phyloP scores from a whole-genome alignment of 2,888 invertebrate species.

The Limnephilus auricula region DNA sequence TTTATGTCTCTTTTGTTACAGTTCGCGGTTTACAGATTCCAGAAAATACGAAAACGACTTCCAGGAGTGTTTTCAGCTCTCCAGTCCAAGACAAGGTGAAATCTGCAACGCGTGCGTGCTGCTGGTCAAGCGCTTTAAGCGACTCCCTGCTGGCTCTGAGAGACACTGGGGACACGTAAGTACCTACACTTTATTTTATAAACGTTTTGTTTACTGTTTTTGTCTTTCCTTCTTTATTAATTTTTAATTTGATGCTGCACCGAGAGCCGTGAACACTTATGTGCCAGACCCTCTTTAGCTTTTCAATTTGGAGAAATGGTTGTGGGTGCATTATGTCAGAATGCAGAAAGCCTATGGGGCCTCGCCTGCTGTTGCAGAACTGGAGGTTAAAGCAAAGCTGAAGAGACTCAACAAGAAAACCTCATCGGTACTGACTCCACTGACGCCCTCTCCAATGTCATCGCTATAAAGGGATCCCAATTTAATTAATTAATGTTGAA shows the following conservation, averaged over 20 bases:
- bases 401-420: too few species aligned
- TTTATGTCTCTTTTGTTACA: constrained; percentile 69
- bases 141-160: constrained; percentile 83
- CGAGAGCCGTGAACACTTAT: too few species aligned
- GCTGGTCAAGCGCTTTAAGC: constrained; percentile 89
- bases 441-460: too few species aligned
- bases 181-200: constrained; percentile 62
- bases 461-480: too few species aligned
- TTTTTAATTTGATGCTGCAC: not conserved
- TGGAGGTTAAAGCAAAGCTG: too few species aligned
- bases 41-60: constrained; percentile 90
- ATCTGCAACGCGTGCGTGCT: constrained; percentile 93
- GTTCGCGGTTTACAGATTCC: constrained; percentile 90
- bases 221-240: not conserved
- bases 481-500: not conserved
- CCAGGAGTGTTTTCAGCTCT: constrained; percentile 86
- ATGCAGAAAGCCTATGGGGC: too few species aligned
- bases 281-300: too few species aligned
- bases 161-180: constrained; percentile 89
- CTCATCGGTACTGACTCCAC: too few species aligned
- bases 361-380: too few species aligned
- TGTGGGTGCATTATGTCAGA: too few species aligned
- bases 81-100: constrained; percentile 86
- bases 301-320: too few species aligned
- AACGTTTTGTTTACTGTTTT: not conserved